Evolutionary conservation across 2,797 vertebrate species (phyloP), one percentile per base, ranked within the genome.

Genomic region (Mustela erminea): DNA sequence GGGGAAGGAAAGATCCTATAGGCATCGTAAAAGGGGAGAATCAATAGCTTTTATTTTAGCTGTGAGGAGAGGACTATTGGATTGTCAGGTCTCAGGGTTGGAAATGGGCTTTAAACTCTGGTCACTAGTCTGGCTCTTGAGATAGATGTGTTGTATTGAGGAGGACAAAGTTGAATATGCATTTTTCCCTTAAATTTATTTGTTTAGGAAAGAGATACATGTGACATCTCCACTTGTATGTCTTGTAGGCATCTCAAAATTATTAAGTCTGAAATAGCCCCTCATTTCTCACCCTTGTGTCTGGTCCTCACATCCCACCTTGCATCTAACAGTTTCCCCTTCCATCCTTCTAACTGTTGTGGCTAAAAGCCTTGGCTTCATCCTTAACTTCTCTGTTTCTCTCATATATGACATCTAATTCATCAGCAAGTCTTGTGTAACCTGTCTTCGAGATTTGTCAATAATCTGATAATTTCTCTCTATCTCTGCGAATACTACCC

Each of bases 91-190:
- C 17, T 54, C 81, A 60, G 62, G 32, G 38, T 3, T 80, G 64
- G 72, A 94, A 89, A 72, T 43, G 49, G 29, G 35, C n/a, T 56
- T 90, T 92, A 78, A 90, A 90, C 72, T 94, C 15, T 60, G 29
- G 5, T 70, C 56, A 82, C 18, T 90, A 32, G 17, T 56, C 32
- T 56, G 21, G 52, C 10, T 64, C 35, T 96, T 88, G 52, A 88
- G 82, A 82, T 52, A 88, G 41, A 88, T 32, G 54, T 17, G 29
- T 35, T 49, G 4, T 56, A 56, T 25, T 49, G 27, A 93, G 70
- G 41, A 84, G 32, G 29, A 43, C 91, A 46, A 85, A 91, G 38
- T 56, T 81, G 27, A 93, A 70, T 90, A 32, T 43, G 46, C 32
- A 89, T n/a, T 83, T 32, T 10, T 2, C 18, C 8, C 27, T 4